These are phyloP conservation scores for Notamacropus eugenii DNA, from an alignment of 2,797 vertebrate genomes.

Conservation along the genomic window DNA sequence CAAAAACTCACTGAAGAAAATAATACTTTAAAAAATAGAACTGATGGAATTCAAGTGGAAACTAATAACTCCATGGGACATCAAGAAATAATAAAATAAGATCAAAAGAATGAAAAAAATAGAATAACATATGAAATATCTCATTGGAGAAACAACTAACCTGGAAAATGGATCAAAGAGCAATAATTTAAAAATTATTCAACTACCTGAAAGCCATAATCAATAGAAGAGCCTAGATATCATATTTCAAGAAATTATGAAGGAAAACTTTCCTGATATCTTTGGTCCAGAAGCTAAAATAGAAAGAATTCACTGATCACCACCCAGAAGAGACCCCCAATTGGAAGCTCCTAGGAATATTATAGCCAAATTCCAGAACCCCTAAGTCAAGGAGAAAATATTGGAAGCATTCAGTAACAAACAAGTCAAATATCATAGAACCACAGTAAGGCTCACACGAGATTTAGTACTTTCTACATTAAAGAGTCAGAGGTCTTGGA, in stretches of 20 bases:
- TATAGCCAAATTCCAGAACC: background rate
- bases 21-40: background rate
- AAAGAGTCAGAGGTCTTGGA: background rate
- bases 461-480: background rate
- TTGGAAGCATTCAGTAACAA: background rate
- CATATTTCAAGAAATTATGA: background rate
- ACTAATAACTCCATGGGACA: background rate
- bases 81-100: background rate
- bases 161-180: background rate
- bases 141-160: background rate
- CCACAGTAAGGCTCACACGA: background rate
- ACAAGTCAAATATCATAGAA: background rate
- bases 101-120: background rate
- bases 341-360: background rate
- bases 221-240: background rate
- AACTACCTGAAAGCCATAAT: background rate
- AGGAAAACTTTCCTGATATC: background rate
- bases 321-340: background rate
- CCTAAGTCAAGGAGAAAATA: background rate
- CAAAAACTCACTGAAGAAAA: background rate
- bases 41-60: background rate
- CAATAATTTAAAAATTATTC: background rate
- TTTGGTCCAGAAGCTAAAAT: background rate
- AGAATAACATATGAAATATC: background rate
- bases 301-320: background rate